Evolutionary conservation across 2,888 invertebrate genomes (phyloP).

Genomic region (Xiphydria camelus): DNA sequence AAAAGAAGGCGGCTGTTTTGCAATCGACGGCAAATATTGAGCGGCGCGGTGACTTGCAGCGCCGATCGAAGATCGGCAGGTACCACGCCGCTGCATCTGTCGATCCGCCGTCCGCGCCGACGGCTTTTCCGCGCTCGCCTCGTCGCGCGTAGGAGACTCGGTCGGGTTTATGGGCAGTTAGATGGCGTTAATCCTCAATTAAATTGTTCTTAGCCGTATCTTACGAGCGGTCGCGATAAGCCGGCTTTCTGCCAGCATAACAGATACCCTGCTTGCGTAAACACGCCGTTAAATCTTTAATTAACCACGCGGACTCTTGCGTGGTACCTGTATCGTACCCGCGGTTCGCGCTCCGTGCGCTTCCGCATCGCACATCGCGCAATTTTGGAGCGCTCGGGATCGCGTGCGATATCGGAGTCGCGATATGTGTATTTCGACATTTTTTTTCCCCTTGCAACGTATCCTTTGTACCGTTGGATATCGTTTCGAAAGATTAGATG

Average conservation of each 20-base stretch:
- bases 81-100: neutral
- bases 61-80: neutral
- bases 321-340: neutral
- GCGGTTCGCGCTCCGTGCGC: no score
- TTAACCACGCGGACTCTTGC: neutral
- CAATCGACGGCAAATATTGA: neutral
- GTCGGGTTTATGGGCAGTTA: slow-evolving; percentile 27
- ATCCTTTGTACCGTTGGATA: slow-evolving; percentile 20
- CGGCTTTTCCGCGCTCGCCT: neutral
- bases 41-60: neutral
- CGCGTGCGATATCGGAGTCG: no score
- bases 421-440: slow-evolving; percentile 29
- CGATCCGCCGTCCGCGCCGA: neutral
- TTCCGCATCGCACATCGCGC: neutral
- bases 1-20: neutral
- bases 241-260: slow-evolving; percentile 18
- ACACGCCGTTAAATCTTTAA: neutral
- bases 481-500: no score
- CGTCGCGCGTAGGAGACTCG: slow-evolving; percentile 2
- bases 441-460: no score
- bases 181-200: slow-evolving; percentile 30
- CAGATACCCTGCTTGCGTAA: slow-evolving; percentile 4
- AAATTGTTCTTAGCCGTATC: slow-evolving; percentile 28
- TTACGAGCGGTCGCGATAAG: slow-evolving; percentile 27
- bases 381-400: no score